Evolutionary conservation across 2,113 vertebrate genomes (phyloP).

Genomic region (Pionites leucogaster): DNA sequence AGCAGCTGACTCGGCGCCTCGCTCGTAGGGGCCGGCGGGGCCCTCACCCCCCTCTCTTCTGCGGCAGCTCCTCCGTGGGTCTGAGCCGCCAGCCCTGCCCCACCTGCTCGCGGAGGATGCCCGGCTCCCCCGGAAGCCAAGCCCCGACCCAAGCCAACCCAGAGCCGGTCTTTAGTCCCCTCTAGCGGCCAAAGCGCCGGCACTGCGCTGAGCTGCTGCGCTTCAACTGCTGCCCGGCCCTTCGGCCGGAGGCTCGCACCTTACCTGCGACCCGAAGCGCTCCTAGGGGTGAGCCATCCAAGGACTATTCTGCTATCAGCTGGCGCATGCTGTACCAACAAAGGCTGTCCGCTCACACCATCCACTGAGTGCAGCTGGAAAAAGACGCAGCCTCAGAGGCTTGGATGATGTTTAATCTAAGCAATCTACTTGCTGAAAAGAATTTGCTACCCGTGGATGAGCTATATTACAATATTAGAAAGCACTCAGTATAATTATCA

Average conservation of each 20-base stretch:
- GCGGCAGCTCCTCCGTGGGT: background rate
- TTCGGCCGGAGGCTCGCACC: rapidly evolving
- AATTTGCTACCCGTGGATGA: background rate
- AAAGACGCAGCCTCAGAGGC: no score
- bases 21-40: no score
- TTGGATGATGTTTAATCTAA: background rate
- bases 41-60: no score
- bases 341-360: rapidly evolving
- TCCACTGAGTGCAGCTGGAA: rapidly evolving
- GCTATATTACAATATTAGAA: background rate
- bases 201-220: background rate
- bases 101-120: background rate
- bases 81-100: background rate
- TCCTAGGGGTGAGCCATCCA: rapidly evolving
- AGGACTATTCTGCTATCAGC: rapidly evolving
- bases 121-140: background rate
- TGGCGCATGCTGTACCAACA: rapidly evolving
- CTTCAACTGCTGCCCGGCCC: rapidly evolving
- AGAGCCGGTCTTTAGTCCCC: background rate
- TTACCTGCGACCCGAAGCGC: rapidly evolving
- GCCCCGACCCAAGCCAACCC: background rate
- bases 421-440: background rate
- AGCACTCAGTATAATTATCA: background rate
- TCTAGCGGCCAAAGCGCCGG: slow-evolving; percentile 3
- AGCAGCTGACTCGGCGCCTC: no score